phyloP scores from a whole-genome alignment of 2,888 invertebrate species.

The Diarsia rubi region DNA sequence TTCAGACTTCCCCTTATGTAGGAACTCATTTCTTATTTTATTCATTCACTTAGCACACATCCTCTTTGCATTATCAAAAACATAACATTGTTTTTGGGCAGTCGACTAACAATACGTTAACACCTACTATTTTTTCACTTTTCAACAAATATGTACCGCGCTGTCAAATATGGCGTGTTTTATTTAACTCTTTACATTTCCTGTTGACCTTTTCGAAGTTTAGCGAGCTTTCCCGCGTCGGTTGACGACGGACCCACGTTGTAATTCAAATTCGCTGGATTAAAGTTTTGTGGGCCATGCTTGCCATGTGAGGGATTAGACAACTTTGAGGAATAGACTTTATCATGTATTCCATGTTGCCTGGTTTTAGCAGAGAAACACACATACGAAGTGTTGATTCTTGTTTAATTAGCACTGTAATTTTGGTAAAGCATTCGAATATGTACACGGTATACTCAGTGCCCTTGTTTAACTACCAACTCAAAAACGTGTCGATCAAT shows the following conservation, averaged over 20 bases:
- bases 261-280: slow-evolving; percentile 50
- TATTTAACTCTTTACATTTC: slow-evolving; percentile 37
- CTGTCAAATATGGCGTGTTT: slow-evolving; percentile 30
- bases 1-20: too few relatives aligned
- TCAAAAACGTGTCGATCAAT: slow-evolving; percentile 22
- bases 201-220: slow-evolving; percentile 69
- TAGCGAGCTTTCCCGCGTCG: slow-evolving; percentile 26
- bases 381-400: slow-evolving; percentile 27
- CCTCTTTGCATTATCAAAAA: too few relatives aligned
- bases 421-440: slow-evolving; percentile 31
- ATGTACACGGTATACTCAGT: slow-evolving; percentile 2
- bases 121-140: not conserved
- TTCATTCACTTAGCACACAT: too few relatives aligned
- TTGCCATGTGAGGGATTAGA: slow-evolving; percentile 34
- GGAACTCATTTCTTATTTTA: too few relatives aligned
- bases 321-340: slow-evolving; percentile 52
- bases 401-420: slow-evolving; percentile 28
- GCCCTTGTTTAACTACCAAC: slow-evolving; percentile 6
- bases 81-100: too few relatives aligned
- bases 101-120: too few relatives aligned
- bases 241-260: slow-evolving; percentile 45
- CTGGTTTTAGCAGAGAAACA: slow-evolving; percentile 29
- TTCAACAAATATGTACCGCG: not conserved
- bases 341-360: slow-evolving; percentile 22
- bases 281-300: slow-evolving; percentile 40